These are phyloP conservation scores for Microdon myrmicae DNA, from an alignment of 2,888 invertebrate genomes.

Conservation along the genomic window DNA sequence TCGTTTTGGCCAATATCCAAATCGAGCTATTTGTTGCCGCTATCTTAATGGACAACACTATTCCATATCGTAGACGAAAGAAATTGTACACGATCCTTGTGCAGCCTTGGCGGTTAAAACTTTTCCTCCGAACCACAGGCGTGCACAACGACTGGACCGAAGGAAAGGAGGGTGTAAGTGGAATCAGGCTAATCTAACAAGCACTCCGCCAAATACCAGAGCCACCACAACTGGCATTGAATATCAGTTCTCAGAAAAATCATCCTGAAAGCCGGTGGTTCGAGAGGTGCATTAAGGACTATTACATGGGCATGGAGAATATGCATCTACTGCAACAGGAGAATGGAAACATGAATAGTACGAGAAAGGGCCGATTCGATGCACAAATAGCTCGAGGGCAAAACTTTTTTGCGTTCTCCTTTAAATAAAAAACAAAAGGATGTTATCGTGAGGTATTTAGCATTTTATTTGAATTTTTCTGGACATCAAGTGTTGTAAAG, in stretches of 20 bases:
- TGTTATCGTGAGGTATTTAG: too few relatives aligned
- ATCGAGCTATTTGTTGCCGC: conserved; percentile 54
- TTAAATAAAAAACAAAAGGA: too few relatives aligned
- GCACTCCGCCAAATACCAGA: conserved; percentile 29
- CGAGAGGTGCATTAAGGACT: conserved; percentile 35
- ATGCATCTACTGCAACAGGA: conserved; percentile 19
- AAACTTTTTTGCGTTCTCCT: too few relatives aligned
- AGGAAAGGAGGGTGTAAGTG: conserved; percentile 1
- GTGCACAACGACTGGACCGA: conserved; percentile 32
- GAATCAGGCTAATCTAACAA: conserved; percentile 35
- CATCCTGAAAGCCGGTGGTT: conserved; percentile 27
- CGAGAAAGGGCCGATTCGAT: too few relatives aligned
- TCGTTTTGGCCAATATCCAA: conserved; percentile 52
- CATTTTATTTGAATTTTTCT: neutral
- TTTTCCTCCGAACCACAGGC: conserved; percentile 33
- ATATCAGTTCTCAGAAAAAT: conserved; percentile 42
- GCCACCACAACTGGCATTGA: conserved; percentile 31
- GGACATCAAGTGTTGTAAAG: neutral
- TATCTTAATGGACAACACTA: conserved; percentile 50
- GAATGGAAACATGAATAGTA: conserved; percentile 11
- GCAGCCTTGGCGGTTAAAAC: conserved; percentile 34
- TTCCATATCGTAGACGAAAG: conserved; percentile 26
- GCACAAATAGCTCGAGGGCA: too few relatives aligned
- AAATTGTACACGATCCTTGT: conserved; percentile 10
- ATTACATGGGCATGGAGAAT: conserved; percentile 33